phyloP scores from a whole-genome alignment of 2,797 vertebrate genomes.

The Pelodytes ibericus region DNA sequence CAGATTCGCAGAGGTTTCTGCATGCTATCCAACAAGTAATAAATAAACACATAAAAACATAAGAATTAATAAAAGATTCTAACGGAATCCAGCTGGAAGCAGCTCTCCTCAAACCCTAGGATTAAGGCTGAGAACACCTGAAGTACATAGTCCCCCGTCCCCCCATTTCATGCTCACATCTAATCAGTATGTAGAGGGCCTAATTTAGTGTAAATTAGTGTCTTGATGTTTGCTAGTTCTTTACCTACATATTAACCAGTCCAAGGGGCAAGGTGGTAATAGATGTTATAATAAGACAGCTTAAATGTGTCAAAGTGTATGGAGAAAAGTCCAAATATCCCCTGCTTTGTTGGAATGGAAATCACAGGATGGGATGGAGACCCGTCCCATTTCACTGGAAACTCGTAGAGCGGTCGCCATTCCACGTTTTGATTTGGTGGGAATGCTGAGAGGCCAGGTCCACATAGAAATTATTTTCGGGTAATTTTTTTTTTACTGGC shows the following conservation, averaged over 20 bases:
- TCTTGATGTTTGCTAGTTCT: neutral
- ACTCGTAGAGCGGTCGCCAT: no score
- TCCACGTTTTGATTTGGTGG: no score
- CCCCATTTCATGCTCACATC: no score
- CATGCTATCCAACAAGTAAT: conserved; percentile 1
- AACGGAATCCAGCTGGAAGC: neutral
- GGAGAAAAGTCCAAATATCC: neutral
- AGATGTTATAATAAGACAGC: neutral
- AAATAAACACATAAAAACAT: conserved; percentile 12
- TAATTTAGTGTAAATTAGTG: no score
- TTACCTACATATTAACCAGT: neutral
- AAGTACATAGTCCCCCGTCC: neutral
- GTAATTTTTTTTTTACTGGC: no score
- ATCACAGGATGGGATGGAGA: no score
- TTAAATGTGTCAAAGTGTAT: neutral
- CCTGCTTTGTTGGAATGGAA: neutral
- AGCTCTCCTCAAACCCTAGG: neutral
- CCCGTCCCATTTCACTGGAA: no score
- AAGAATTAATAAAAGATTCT: conserved; percentile 12
- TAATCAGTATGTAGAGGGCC: no score
- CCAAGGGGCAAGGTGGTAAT: neutral
- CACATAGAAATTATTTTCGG: no score
- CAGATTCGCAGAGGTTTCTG: conserved; percentile 8
- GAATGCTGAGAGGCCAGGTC: no score
- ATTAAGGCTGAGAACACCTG: neutral